These are phyloP conservation scores for Lepus americanus DNA, from an alignment of 2,113 vertebrate species.

Conservation along the genomic window DNA sequence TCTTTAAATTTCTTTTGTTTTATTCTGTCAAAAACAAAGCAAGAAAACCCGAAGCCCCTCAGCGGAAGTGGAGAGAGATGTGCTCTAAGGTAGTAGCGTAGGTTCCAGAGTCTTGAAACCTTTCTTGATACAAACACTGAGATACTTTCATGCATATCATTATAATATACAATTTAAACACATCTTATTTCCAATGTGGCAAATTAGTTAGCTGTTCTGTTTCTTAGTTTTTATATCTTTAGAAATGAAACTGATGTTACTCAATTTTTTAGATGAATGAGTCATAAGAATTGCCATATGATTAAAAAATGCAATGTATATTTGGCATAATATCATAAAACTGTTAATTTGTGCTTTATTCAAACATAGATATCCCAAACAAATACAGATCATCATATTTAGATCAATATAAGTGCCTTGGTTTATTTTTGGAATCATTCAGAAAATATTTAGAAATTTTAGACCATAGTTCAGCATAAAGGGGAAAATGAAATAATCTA, in stretches of 20 bases:
- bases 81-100: not conserved
- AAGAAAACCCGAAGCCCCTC: not conserved
- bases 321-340: conserved; percentile 35
- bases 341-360: conserved; percentile 56
- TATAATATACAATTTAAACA: conserved; percentile 33
- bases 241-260: conserved; percentile 12
- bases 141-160: not conserved
- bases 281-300: conserved; percentile 11
- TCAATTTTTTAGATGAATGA: conserved; percentile 53
- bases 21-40: not conserved
- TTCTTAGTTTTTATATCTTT: conserved; percentile 60
- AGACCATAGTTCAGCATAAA: conserved; percentile 25
- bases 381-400: conserved; percentile 48
- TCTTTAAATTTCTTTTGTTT: not conserved
- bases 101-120: not conserved
- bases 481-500: conserved; percentile 43
- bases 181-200: not conserved
- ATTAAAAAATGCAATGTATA: conserved; percentile 12
- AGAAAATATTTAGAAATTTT: conserved; percentile 66
- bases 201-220: conserved; percentile 42
- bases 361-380: conserved; percentile 16
- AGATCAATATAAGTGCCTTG: conserved; percentile 21
- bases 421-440: conserved; percentile 59
- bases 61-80: not conserved
- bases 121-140: conserved; percentile 5